Evolutionary conservation across 2,888 invertebrate species (phyloP), one percentile per base, ranked within the genome.

Genomic region (Lampropteryx suffumata): DNA sequence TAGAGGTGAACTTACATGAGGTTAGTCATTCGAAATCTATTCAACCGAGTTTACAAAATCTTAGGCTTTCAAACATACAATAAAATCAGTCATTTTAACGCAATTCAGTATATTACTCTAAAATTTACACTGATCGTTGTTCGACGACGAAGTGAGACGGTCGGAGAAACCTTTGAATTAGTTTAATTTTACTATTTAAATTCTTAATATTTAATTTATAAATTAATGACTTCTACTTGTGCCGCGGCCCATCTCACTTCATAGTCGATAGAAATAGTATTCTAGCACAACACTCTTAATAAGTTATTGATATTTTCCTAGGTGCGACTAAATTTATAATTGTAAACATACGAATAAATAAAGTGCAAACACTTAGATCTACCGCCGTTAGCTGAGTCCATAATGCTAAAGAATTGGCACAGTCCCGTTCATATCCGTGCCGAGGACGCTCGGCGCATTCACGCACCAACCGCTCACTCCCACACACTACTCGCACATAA

Each of bases 311-410:
- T 90, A 89, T 90, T 88, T 88, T 81, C 76, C 90, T 90, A 90
- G 84, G 90, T 90, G 90, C 90, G 85, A 85, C 90, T 90, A 90
- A 88, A 78, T 81, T 86, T 88, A 86, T 86, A 82, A 42, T 27
- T 76, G 79, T 90, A 87, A 88, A 81, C 87, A 85, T 87, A 88
- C 80, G 88, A 89, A 89, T 90, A 90, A 89, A 89, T 90, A 90
- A 90, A 90, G 91, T 91, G 91, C 91, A 91, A 89, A 91, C 90
- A 91, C 91, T 91, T 91, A 92, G 81, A 70, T 80, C 91, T 92
- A 92, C 85, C 73, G 73, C 84, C 83, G 71, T 85, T 78, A 84
- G 86, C 83, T 77, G 84, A 80, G 76, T 84, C 81, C 73, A 75
- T 79, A 77, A 85, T 79, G 84, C 86, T 87, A 83, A 79, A 79